Evolutionary conservation across 2,797 vertebrate species (phyloP).

Genomic region (Halcyon badia): DNA sequence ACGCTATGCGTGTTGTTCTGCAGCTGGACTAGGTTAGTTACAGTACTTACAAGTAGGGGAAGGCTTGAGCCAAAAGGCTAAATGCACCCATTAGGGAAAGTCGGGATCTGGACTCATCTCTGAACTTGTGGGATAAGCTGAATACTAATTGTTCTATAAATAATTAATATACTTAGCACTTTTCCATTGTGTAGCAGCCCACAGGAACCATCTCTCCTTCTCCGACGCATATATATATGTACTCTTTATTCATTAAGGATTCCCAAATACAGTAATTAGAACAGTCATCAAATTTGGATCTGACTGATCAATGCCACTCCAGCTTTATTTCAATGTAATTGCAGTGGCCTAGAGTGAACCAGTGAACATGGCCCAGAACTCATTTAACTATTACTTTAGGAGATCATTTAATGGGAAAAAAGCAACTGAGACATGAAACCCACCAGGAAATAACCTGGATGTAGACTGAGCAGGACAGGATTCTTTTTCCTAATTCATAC

Average conservation of each 20-base stretch:
- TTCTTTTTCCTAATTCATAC: not conserved
- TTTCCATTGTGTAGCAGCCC: conserved; percentile 6
- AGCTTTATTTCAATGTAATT: not conserved
- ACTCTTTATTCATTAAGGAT: conserved; percentile 31
- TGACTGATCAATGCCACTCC: not conserved
- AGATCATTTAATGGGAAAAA: not conserved
- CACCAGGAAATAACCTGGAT: not conserved
- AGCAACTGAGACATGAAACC: not conserved
- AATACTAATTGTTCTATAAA: conserved; percentile 48
- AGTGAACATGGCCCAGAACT: not conserved
- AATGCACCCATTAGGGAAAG: not conserved
- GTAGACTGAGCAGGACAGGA: not conserved
- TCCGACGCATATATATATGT: not conserved
- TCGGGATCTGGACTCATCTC: not conserved
- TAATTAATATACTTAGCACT: conserved; percentile 33
- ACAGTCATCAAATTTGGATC: not conserved
- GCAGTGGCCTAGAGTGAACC: not conserved
- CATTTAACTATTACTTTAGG: not conserved
- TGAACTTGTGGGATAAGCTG: not conserved
- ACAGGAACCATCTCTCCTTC: not conserved
- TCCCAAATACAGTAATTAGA: conserved; percentile 4
- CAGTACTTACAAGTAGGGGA: not conserved
- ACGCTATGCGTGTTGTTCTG: not conserved
- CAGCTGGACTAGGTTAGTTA: not conserved
- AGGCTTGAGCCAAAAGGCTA: not conserved